Conservation (phyloP, 2,113 vertebrate species). For the Cryptotis parvus region DNA sequence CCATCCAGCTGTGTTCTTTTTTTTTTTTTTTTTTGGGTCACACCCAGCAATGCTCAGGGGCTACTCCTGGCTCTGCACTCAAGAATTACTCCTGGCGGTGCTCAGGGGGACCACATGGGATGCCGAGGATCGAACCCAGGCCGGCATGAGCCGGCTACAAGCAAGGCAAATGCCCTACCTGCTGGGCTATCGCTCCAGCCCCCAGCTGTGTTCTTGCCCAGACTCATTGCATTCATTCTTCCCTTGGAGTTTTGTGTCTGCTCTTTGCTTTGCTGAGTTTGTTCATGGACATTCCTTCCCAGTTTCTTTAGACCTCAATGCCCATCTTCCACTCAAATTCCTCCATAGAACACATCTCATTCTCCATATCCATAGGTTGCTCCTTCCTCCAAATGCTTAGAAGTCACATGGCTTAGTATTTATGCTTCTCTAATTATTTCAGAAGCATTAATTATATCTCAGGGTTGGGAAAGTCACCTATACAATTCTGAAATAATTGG, state of each 20-base stretch:
- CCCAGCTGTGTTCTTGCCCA: accelerated
- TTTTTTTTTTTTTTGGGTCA: too few relatives aligned
- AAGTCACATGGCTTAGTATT: neutral
- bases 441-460: neutral
- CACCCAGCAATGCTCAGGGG: too few relatives aligned
- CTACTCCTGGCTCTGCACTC: too few relatives aligned
- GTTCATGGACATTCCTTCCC: neutral
- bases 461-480: neutral
- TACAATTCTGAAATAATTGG: neutral
- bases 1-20: too few relatives aligned
- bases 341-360: neutral
- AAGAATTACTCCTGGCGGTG: too few relatives aligned
- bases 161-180: too few relatives aligned
- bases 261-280: neutral
- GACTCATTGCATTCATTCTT: too few relatives aligned
- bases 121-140: too few relatives aligned
- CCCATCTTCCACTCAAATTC: neutral
- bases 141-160: too few relatives aligned
- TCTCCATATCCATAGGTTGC: neutral
- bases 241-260: neutral
- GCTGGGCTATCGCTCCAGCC: too few relatives aligned
- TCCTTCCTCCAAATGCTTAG: neutral
- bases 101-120: too few relatives aligned
- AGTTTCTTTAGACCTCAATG: neutral
- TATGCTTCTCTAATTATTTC: constrained; percentile 16